Conservation (phyloP, 2,888 invertebrate genomes). For the Apeira syringaria region DNA sequence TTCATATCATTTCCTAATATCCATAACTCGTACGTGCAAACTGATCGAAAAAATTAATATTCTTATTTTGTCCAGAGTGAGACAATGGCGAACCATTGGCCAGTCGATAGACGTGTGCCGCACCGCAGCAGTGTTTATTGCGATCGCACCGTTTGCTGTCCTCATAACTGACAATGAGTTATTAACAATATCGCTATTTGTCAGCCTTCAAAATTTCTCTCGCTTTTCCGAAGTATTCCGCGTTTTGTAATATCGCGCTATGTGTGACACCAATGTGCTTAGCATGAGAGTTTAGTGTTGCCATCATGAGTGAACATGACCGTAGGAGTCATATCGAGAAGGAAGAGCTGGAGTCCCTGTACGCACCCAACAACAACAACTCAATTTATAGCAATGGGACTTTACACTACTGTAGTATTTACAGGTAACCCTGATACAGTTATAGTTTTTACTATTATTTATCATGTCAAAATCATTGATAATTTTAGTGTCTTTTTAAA, state of each 20-base stretch:
- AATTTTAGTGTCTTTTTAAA: no score
- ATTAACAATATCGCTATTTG: conserved; percentile 51
- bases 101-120: conserved; percentile 56
- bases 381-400: conserved; percentile 83
- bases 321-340: conserved; percentile 61
- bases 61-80: conserved; percentile 67
- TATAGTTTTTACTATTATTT: no score
- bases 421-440: conserved; percentile 57
- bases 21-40: conserved; percentile 23
- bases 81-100: conserved; percentile 62
- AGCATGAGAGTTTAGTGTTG: conserved; percentile 37
- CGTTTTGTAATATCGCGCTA: conserved; percentile 29
- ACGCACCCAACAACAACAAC: conserved; percentile 70
- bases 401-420: conserved; percentile 82
- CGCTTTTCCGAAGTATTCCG: conserved; percentile 18
- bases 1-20: conserved; percentile 24
- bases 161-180: conserved; percentile 69
- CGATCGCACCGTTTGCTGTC: conserved; percentile 76
- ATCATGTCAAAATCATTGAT: no score
- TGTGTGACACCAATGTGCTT: conserved; percentile 31
- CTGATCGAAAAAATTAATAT: conserved; percentile 61
- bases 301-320: conserved; percentile 71
- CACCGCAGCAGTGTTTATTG: conserved; percentile 59
- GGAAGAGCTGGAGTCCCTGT: conserved; percentile 65
- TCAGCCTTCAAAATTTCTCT: conserved; percentile 25